These are phyloP conservation scores for Hiodon alosoides DNA, from an alignment of 2,113 vertebrate genomes.

Conservation along the genomic window DNA sequence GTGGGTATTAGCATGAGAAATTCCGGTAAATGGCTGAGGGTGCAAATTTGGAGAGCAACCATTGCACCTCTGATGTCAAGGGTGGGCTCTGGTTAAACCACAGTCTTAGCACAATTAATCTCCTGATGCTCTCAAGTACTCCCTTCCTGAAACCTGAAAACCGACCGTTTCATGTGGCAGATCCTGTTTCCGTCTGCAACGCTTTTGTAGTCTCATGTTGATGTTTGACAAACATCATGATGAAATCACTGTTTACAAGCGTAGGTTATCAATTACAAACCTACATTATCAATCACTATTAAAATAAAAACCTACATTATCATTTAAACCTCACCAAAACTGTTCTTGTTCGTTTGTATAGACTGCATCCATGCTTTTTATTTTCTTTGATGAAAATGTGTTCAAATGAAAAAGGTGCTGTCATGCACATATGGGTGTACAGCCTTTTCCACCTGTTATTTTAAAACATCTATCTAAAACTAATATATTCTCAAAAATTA, in stretches of 20 bases:
- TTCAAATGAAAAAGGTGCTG: neutral
- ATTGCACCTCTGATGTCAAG: neutral
- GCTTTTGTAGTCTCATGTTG: neutral
- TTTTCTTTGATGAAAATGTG: neutral
- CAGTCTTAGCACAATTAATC: neutral
- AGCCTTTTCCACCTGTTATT: no score
- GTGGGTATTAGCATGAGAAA: neutral
- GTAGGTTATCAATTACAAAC: neutral
- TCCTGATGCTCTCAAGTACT: neutral
- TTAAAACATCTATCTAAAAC: no score
- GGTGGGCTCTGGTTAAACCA: conserved; percentile 13
- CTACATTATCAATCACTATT: neutral
- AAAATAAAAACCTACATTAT: neutral
- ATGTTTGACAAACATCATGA: conserved; percentile 36
- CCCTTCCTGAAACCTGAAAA: conserved; percentile 2
- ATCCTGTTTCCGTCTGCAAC: conserved; percentile 18
- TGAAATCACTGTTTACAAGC: conserved; percentile 39
- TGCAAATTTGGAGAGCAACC: conserved; percentile 4
- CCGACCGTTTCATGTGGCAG: conserved; percentile 43
- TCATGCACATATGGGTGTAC: neutral
- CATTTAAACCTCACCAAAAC: neutral
- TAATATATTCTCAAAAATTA: no score
- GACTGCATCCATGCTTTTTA: neutral
- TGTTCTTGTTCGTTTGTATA: neutral
- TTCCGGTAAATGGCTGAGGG: conserved; percentile 10